Conservation (phyloP, 1,140 invertebrate species). For the Papilio dardanus region DNA sequence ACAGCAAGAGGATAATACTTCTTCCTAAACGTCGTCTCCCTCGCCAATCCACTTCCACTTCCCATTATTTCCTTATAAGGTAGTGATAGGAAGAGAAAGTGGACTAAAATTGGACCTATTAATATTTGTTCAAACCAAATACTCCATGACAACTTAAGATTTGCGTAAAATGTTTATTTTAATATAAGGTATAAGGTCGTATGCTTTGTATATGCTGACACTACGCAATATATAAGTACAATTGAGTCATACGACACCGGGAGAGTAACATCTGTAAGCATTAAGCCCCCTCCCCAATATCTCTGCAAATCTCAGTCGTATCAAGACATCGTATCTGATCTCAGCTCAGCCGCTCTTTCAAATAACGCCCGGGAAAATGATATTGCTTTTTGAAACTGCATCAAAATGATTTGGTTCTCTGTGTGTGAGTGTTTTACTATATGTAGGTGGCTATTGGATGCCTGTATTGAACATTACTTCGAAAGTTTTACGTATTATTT, state of each 20-base stretch:
- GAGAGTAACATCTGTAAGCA: slow-evolving; percentile 1
- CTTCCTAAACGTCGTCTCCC: no score
- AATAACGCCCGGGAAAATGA: background rate
- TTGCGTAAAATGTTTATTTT: background rate
- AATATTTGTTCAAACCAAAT: background rate
- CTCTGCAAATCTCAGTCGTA: slow-evolving; percentile 11
- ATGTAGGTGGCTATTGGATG: background rate
- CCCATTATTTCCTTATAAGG: no score
- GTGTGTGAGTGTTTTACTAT: background rate
- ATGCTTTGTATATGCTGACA: background rate
- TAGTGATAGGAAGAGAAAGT: no score
- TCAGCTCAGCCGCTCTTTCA: background rate
- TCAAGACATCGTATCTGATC: slow-evolving; percentile 18
- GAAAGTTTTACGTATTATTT: no score
- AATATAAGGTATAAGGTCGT: background rate
- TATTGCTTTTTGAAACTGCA: background rate
- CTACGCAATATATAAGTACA: background rate
- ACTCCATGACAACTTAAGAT: background rate
- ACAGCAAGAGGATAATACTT: no score
- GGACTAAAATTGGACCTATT: no score
- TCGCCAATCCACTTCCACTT: no score
- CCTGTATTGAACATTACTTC: background rate
- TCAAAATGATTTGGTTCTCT: background rate
- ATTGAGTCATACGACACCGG: background rate
- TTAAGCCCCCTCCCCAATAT: background rate